These are phyloP conservation scores for Leucozona laternaria DNA, from an alignment of 2,888 invertebrate genomes.

Conservation along the genomic window DNA sequence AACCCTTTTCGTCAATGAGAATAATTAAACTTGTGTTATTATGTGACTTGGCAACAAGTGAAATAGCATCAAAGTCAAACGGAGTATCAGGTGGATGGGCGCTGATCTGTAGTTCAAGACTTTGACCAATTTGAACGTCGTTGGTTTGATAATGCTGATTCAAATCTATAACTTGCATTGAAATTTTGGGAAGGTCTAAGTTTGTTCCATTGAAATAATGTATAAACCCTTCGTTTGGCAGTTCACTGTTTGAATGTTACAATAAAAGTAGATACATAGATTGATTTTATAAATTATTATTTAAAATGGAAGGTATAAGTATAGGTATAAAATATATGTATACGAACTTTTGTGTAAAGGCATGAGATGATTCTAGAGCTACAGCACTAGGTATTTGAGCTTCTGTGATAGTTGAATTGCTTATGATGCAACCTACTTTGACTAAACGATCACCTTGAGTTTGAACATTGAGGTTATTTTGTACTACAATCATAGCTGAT, in stretches of 20 bases:
- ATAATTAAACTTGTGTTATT: constrained; percentile 89
- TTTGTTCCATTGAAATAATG: constrained; percentile 78
- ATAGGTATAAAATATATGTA: neutral
- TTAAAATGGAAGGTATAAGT: no score
- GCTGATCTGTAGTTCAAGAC: constrained; percentile 87
- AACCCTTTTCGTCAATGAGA: constrained; percentile 90
- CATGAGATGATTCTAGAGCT: constrained; percentile 85
- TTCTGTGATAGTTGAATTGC: constrained; percentile 81
- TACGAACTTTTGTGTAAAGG: constrained; percentile 85
- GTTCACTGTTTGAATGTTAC: constrained; percentile 78
- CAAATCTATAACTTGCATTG: constrained; percentile 86
- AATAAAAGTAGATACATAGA: neutral
- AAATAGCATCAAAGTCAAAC: constrained; percentile 89
- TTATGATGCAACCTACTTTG: constrained; percentile 90
- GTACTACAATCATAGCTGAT: constrained; percentile 91
- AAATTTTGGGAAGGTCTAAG: constrained; percentile 79
- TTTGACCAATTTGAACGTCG: constrained; percentile 89
- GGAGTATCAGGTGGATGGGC: constrained; percentile 85
- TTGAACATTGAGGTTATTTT: constrained; percentile 93
- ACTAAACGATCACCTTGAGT: constrained; percentile 93
- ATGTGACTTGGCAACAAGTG: constrained; percentile 91
- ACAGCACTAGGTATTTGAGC: constrained; percentile 84
- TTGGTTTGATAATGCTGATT: constrained; percentile 85
- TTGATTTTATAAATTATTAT: neutral
- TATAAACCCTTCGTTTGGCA: constrained; percentile 84